These are phyloP conservation scores for Cryptoprocta ferox DNA, from an alignment of 2,797 vertebrate genomes.

Conservation along the genomic window DNA sequence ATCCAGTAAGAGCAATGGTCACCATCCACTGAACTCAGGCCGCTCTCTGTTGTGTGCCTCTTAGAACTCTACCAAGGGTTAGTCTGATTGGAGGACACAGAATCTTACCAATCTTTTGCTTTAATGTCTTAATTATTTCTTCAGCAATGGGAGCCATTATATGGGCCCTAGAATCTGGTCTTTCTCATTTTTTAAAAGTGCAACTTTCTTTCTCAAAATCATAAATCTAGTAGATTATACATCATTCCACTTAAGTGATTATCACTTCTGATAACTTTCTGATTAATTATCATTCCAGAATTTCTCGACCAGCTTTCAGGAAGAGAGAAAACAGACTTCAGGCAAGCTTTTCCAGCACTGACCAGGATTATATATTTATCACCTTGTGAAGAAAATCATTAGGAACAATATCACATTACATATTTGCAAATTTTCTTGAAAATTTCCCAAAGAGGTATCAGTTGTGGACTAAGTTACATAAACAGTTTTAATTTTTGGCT, in stretches of 20 bases:
- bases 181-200: neutral
- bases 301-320: constrained; percentile 25
- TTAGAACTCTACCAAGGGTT: neutral
- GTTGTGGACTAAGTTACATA: neutral
- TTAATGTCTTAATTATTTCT: constrained; percentile 23
- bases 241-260: neutral
- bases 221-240: neutral
- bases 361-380: neutral
- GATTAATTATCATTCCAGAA: constrained; percentile 17
- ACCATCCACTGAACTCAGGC: neutral
- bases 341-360: neutral
- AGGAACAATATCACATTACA: neutral
- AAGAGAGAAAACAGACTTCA: neutral
- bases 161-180: neutral
- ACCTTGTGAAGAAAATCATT: constrained; percentile 13
- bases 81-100: neutral
- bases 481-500: constrained; percentile 42
- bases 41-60: neutral
- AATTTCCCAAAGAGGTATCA: neutral
- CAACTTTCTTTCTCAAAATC: constrained; percentile 40
- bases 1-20: neutral
- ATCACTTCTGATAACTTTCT: neutral
- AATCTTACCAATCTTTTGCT: neutral
- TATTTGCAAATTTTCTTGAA: constrained; percentile 33
- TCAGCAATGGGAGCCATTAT: neutral